Base-by-base conservation (phyloP, 2,113 vertebrate genomes). In the Camarhynchus parvulus region DNA sequence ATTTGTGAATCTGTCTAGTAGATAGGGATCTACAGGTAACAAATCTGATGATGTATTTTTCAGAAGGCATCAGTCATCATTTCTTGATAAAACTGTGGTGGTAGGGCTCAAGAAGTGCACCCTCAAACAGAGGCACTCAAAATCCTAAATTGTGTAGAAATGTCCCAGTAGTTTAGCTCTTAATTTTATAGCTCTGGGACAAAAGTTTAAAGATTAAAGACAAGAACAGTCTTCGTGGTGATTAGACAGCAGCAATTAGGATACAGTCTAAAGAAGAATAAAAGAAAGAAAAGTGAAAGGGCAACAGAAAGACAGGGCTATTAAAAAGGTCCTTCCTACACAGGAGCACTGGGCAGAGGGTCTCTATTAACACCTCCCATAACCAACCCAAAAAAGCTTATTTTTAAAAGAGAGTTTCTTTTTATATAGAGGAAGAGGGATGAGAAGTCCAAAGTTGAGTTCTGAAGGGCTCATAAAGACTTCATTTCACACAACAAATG, bases 321-420 rank as follows among this genome's bases (percentile, higher is more conserved):
- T 94, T 89, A 94, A 69, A 96, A 82, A 94, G 44, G 85, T 80
- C 81, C 84, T 78, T 95, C 87, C 88, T 77, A 87, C 30, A 93
- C 97, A 97, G 97, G 97, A 95, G 91, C 97, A 63, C 56, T 95
- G 96, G 97, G 97, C 97, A 95, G 81, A 92, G 78, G 86, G 78
- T 87, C n/a, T 89, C 25, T 35, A 28, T 64, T 66, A 83, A 87
- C 72, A 91, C 39, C 58, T 83, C 62, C 81, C 83, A 61, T n/a
- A 58, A 96, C 85, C 74, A 94, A 70, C 64, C 74, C 66, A 4
- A 78, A 58, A 37, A 27, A 77, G 4, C 63, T 92, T 13, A 69
- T 46, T 87, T 74, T 95, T 63, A 61, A n/a, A 13, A 14, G 49
- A 87, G 24, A 76, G 7, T 39, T 81, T 77, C 37, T 56, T 72